Conservation (phyloP, 2,797 vertebrate genomes). For the Helostoma temminkii region DNA sequence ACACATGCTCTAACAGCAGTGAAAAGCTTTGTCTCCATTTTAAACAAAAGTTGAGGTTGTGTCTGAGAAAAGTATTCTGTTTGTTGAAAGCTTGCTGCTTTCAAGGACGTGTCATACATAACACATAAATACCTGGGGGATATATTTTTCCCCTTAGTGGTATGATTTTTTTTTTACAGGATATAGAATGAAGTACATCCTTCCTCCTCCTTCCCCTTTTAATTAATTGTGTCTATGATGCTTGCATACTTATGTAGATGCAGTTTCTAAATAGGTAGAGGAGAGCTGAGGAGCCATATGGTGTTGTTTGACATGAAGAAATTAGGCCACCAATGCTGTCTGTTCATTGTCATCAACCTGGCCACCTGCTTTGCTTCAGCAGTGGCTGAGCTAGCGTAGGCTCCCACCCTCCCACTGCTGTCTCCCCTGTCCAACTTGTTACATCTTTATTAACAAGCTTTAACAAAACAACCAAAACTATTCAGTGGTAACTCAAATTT, state of each 20-base stretch:
- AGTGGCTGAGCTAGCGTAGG: conserved; percentile 59
- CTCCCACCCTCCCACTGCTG: conserved; percentile 30
- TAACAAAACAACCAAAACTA: conserved; percentile 41
- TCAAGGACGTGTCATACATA: conserved; percentile 84
- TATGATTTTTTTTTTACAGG: conserved; percentile 68
- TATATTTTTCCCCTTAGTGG: conserved; percentile 56
- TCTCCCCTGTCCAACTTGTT: conserved; percentile 51
- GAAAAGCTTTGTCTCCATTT: conserved; percentile 63
- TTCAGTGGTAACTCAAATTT: conserved; percentile 42
- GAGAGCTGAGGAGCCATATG: conserved; percentile 84
- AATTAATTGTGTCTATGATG: conserved; percentile 85
- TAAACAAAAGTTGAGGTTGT: conserved; percentile 66
- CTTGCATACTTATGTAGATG: conserved; percentile 81
- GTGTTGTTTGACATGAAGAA: conserved; percentile 88
- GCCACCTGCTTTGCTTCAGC: conserved; percentile 82
- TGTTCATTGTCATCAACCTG: conserved; percentile 86
- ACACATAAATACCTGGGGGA: conserved; percentile 78
- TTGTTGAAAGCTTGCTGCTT: conserved; percentile 77
- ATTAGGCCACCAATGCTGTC: conserved; percentile 88
- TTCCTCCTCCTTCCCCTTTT: conserved; percentile 73
- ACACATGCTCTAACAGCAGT: conserved; percentile 35
- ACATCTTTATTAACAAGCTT: conserved; percentile 63
- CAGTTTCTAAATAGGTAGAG: conserved; percentile 83
- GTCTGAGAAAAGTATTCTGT: conserved; percentile 58
- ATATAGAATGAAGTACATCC: conserved; percentile 74